Base-by-base conservation (phyloP, 2,888 invertebrate species). In the Atrina japonica region DNA sequence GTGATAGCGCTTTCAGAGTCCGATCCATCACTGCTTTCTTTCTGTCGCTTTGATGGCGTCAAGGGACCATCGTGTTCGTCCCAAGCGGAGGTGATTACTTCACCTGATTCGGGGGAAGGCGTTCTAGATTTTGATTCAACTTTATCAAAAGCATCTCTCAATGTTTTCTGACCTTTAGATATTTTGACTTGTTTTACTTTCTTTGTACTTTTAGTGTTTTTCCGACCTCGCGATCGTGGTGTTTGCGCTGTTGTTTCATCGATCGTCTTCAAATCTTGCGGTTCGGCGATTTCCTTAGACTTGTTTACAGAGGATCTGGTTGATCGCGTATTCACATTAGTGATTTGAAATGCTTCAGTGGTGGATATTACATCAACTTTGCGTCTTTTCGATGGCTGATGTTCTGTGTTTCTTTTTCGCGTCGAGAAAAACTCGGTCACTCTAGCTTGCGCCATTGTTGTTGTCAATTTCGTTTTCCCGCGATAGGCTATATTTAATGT, bases 401-500 rank as follows among this genome's bases (percentile, higher is more conserved):
- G 27, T 47, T 73, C 75, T 3, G 72, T 60, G 41, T 66, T 80
- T 58, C 78, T 75, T 76, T 88, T 88, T 61, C 81, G 82, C 5
- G 80, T 69, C n/a, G 80, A 70, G 66, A 87, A 88, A 75, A 75
- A 88, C 25, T 86, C 85, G 14, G 82, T 88, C 18, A 88, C 83
- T 75, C 71, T 78, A 18, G 84, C 77, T 75, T 88, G 87, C 74
- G 88, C 82, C 87, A 88, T 88, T 70, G 65, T 84, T 83, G 78
- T 73, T 74, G 68, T 70, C 75, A 65, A 52, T 66, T 66, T 76
- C 35, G 35, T 35, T 35, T 35, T 35, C 35, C 6, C 35, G 35
- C 6, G 35, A 35, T 35, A 35, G 35, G 5, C 6, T 35, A 35
- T 35, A 11, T 11, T 35, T 35, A n/a, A n/a, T 35, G 35, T 35